Evolutionary conservation across 1,140 invertebrate genomes (phyloP).

Genomic region (Antheraea mylitta): DNA sequence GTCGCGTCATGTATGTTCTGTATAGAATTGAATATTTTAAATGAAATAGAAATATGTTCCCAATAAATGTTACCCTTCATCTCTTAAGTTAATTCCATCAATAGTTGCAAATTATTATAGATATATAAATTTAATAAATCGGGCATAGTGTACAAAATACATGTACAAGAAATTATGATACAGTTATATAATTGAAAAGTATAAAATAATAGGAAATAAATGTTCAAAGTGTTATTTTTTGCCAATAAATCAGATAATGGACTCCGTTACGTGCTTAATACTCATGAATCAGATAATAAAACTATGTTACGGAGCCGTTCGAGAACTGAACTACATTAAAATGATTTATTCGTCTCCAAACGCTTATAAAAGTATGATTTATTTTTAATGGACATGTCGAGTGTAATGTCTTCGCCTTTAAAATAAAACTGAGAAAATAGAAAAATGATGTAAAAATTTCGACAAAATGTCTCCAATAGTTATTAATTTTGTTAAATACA

Average conservation of each 20-base stretch:
- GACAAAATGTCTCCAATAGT: conserved; percentile 56
- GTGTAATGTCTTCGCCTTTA: conserved; percentile 18
- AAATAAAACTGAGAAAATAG: conserved; percentile 18
- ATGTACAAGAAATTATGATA: not conserved
- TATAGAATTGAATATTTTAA: too few relatives aligned
- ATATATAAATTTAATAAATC: too few relatives aligned
- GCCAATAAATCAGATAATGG: not conserved
- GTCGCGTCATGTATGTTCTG: too few relatives aligned
- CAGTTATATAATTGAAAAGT: not conserved
- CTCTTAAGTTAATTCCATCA: too few relatives aligned
- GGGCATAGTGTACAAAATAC: too few relatives aligned
- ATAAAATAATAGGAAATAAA: not conserved
- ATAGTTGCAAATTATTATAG: too few relatives aligned
- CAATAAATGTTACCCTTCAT: too few relatives aligned
- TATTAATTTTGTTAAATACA: conserved; percentile 64
- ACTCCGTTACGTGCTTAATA: conserved; percentile 7
- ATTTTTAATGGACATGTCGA: conserved; percentile 23
- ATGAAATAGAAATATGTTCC: too few relatives aligned
- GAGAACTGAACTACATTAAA: conserved; percentile 16
- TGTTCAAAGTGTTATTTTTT: not conserved
- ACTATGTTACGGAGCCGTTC: conserved; percentile 10
- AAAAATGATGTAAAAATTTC: conserved; percentile 45
- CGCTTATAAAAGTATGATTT: conserved; percentile 24
- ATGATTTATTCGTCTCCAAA: conserved; percentile 15
- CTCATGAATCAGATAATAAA: conserved; percentile 1